Evolutionary conservation across 2,113 vertebrate species (phyloP).

Genomic region (Grallaria varia): DNA sequence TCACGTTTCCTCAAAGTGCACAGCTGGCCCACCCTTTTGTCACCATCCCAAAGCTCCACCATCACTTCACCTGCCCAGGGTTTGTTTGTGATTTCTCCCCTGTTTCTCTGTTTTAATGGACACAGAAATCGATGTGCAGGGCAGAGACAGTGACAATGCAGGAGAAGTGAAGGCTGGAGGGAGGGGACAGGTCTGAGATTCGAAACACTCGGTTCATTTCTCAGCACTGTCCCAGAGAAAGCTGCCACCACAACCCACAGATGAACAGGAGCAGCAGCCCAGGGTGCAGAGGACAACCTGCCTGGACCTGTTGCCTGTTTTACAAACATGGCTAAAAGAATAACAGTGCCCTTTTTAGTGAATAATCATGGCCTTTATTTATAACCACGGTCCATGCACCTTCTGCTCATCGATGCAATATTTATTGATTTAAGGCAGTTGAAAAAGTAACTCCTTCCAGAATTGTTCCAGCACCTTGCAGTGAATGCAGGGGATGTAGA

Average conservation of each 20-base stretch:
- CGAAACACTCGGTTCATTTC: background rate
- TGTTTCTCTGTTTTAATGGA: background rate
- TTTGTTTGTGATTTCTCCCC: background rate
- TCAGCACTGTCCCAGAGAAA: constrained; percentile 22
- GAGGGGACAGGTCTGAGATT: background rate
- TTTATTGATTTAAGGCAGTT: background rate
- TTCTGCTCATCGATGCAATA: background rate
- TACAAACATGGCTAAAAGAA: background rate
- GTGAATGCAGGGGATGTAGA: background rate
- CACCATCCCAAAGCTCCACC: background rate
- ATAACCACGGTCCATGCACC: background rate
- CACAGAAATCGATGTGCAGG: background rate
- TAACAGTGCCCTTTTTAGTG: background rate
- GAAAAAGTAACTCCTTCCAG: background rate
- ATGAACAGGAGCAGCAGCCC: background rate
- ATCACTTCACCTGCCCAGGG: background rate
- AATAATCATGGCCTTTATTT: background rate
- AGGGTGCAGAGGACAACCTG: background rate
- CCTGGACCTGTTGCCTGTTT: background rate
- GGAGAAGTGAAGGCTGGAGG: background rate
- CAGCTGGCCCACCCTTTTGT: background rate
- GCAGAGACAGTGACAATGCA: background rate
- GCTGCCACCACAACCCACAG: background rate
- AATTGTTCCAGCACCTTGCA: background rate
- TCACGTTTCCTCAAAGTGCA: background rate